A percentile compares a stretch with the other conserved stretches of the same genome.
These are phyloP conservation scores for Cathartes aura DNA, from an alignment of 2,113 vertebrate genomes.

Conservation along the genomic window DNA sequence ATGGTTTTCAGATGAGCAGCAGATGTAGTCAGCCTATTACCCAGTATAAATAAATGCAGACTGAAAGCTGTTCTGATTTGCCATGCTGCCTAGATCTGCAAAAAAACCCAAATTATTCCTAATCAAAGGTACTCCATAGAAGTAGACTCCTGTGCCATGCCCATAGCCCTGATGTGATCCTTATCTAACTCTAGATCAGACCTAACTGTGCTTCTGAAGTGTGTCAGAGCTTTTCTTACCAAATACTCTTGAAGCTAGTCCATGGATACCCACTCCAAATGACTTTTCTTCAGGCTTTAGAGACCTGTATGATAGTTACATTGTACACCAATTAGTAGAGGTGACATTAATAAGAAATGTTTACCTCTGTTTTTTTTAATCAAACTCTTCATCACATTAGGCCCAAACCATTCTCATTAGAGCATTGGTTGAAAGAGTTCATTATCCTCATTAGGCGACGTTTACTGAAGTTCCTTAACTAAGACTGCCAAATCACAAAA, in stretches of 20 bases:
- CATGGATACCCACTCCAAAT: constrained; percentile 78
- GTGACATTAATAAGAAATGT: background rate
- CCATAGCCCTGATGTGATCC: background rate
- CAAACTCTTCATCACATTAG: background rate
- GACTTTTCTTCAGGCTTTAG: constrained; percentile 80
- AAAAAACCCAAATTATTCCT: background rate
- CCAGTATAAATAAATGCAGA: background rate
- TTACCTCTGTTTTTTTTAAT: background rate
- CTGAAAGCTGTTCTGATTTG: background rate
- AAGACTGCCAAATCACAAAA: background rate
- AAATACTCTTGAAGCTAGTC: constrained; percentile 71
- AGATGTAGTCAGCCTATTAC: background rate
- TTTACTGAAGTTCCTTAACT: background rate
- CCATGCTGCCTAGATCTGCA: background rate
- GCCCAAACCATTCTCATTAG: background rate
- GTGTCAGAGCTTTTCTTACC: constrained; percentile 66
- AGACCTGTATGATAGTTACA: constrained; percentile 61
- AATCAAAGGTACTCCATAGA: background rate
- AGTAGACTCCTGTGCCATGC: background rate
- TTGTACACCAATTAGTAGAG: background rate
- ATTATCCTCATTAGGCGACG: background rate
- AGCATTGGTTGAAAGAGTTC: background rate
- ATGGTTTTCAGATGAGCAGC: background rate
- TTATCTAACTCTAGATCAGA: background rate
- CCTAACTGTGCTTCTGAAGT: background rate